Evolutionary conservation across 2,797 vertebrate genomes (phyloP), one percentile per base, ranked within the genome.

Genomic region (Xenentodon cancila): DNA sequence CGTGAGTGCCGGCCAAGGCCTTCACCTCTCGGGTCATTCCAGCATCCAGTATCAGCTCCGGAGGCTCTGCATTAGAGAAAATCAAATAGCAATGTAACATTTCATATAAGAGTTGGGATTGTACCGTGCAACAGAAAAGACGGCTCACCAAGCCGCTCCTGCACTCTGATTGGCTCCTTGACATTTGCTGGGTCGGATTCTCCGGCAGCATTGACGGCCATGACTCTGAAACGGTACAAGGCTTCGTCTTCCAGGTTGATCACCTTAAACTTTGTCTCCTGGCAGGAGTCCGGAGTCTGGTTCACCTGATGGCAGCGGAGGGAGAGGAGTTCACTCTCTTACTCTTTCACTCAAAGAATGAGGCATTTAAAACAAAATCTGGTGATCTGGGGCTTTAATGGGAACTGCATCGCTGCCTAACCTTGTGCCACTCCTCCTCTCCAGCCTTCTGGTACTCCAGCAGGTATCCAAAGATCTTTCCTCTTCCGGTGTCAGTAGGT

Each of bases 381-480:
- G 47, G 9, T 34, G 18, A n/a, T n/a, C n/a, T n/a, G n/a, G n/a
- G n/a, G n/a, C 45, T 50, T 5, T 21, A 19, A n/a, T 13, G 17
- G 30, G 46, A 7, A 27, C 19, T 34, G 18, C 6, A 11, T 1
- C 46, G 21, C 3, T 1, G 1, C 0, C 71, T 68, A 20, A 92
- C 91, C 89, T 96, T 96, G 45, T 73, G 87, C 97, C 97, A 99
- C 21, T 96, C 97, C 73, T 98, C 96, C n/a, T 95, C 95, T 84
- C 96, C 96, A 77, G 95, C 94, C 78, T 96, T 97, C 91, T 97
- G 97, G 88, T 94, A 98, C 73, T 99, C 98, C 73, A 99, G 71
- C 47, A 99, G 94, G 75, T 99, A 99, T 71, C 98, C 98, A 46
- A 97, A 94, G 88, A 99, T 98, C 90, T 97, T 99, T 68, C 97